Conservation (phyloP, 1,140 invertebrate species). For the Reticulitermes speratus region DNA sequence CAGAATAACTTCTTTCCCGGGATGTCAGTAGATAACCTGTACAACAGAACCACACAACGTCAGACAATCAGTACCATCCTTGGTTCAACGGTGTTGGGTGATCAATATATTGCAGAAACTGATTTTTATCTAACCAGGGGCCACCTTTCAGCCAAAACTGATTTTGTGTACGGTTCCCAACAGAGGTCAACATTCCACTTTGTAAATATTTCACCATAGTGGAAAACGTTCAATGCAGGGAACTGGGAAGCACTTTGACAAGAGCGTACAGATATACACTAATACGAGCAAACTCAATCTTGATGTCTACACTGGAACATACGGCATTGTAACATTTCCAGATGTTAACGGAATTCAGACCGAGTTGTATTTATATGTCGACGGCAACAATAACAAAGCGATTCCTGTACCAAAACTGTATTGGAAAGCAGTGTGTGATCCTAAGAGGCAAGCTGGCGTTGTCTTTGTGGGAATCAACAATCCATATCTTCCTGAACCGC, state of each 20-base stretch:
- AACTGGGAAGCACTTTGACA: constrained; percentile 48
- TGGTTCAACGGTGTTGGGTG: constrained; percentile 40
- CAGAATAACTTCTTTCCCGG: constrained; percentile 39
- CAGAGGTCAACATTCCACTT: constrained; percentile 50
- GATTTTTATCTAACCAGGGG: constrained; percentile 45
- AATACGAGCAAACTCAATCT: too few species aligned
- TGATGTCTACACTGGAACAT: too few species aligned
- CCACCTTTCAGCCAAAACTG: constrained; percentile 49
- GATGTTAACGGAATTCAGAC: too few species aligned
- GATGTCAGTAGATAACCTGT: constrained; percentile 37
- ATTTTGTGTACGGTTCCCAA: constrained; percentile 44
- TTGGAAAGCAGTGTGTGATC: constrained; percentile 63
- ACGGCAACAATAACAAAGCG: constrained; percentile 45
- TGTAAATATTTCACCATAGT: constrained; percentile 50
- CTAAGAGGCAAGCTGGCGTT: constrained; percentile 50
- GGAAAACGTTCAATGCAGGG: constrained; percentile 50
- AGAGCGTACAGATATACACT: constrained; percentile 19
- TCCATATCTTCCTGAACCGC: constrained; percentile 49
- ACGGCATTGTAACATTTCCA: too few species aligned
- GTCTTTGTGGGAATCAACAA: constrained; percentile 66
- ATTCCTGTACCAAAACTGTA: constrained; percentile 58
- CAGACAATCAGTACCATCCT: constrained; percentile 40
- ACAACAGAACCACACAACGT: constrained; percentile 37
- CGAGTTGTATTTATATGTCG: constrained; percentile 50
- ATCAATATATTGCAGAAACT: constrained; percentile 42